Percentiles rank a stretch among this genome's conserved stretches.
Conservation (phyloP, 2,113 vertebrate genomes). For the Leptodactylus fuscus region DNA sequence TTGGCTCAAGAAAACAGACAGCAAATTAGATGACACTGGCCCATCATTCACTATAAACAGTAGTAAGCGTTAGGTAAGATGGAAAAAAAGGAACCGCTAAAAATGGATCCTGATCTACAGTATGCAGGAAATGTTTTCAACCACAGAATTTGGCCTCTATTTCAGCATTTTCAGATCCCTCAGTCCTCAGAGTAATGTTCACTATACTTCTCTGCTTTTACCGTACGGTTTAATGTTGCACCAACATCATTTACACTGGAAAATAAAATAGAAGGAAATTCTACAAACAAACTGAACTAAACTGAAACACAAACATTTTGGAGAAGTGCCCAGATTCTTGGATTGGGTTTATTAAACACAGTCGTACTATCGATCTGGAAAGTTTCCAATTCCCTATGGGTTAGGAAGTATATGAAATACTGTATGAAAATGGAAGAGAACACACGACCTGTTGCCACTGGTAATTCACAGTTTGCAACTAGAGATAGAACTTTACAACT, state of each 20-base stretch:
- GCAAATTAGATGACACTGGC: background rate
- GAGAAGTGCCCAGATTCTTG: conserved; percentile 81
- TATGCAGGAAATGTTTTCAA: background rate
- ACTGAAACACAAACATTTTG: conserved; percentile 81
- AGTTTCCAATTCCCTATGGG: conserved; percentile 74
- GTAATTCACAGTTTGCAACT: background rate
- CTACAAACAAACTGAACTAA: conserved; percentile 79
- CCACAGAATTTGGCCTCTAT: background rate
- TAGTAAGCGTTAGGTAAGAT: background rate
- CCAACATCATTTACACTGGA: conserved; percentile 66
- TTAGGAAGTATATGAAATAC: conserved; percentile 67
- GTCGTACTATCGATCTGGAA: conserved; percentile 77
- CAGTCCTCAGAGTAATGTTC: background rate
- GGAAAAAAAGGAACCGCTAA: background rate
- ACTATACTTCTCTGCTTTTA: conserved; percentile 54
- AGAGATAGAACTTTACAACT: background rate
- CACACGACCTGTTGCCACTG: background rate
- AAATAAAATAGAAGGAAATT: conserved; percentile 70
- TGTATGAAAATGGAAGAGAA: conserved; percentile 36
- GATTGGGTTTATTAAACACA: conserved; percentile 90
- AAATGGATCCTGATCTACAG: background rate
- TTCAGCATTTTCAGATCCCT: background rate
- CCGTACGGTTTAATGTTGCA: conserved; percentile 66
- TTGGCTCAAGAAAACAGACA: background rate
- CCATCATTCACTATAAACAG: background rate